Evolutionary conservation across 2,797 vertebrate species (phyloP).

Genomic region (Scarus forsteni): DNA sequence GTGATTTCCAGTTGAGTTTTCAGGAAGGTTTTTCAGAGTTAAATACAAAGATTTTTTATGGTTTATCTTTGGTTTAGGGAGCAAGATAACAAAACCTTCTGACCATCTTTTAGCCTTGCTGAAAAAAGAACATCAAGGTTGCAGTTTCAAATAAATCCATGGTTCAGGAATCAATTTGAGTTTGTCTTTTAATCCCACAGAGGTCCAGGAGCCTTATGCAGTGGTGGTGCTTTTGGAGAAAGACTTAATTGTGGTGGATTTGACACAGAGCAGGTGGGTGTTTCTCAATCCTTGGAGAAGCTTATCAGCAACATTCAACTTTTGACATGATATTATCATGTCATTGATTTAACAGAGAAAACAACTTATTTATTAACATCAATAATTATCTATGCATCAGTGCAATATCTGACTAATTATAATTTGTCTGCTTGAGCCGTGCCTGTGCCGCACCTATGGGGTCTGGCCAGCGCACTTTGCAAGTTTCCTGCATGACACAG

Average conservation of each 20-base stretch:
- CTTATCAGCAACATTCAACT: neutral
- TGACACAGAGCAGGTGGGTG: slow-evolving; percentile 96
- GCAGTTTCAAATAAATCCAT: neutral
- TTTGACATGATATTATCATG: neutral
- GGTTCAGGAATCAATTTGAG: slow-evolving; percentile 8
- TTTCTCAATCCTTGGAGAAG: slow-evolving; percentile 1
- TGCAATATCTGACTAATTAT: no score
- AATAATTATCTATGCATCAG: no score
- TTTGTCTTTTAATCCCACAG: slow-evolving; percentile 76
- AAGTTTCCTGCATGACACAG: no score
- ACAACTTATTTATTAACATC: neutral
- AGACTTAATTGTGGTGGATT: slow-evolving; percentile 96
- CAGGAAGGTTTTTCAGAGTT: no score
- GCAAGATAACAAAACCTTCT: no score
- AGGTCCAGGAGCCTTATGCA: slow-evolving; percentile 97
- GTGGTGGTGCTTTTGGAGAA: slow-evolving; percentile 97
- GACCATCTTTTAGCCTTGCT: no score
- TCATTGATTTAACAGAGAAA: neutral
- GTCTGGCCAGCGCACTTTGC: no score
- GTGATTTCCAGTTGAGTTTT: no score
- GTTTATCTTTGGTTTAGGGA: no score
- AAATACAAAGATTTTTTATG: no score
- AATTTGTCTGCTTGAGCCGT: no score
- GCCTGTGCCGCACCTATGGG: no score
- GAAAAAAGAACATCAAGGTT: neutral